These are phyloP conservation scores for Anser cygnoides DNA, from an alignment of 2,113 vertebrate species.

Conservation along the genomic window DNA sequence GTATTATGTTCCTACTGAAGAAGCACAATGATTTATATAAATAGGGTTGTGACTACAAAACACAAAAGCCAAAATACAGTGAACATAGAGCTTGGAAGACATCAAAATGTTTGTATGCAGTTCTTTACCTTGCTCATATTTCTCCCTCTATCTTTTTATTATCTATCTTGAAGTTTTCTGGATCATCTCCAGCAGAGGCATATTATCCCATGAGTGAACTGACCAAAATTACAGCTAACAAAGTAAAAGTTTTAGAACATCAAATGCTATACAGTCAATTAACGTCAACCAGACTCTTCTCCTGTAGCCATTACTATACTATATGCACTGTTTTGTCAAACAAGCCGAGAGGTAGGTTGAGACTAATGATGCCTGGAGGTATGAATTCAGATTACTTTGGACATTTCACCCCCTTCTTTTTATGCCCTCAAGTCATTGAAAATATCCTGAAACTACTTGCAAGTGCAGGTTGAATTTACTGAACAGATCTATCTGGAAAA, in stretches of 20 bases:
- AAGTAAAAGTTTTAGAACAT: slow-evolving; percentile 15
- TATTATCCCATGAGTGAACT: not conserved
- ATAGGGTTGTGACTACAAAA: not conserved
- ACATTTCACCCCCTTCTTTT: not conserved
- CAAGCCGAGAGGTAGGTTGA: not conserved
- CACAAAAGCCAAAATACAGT: not conserved
- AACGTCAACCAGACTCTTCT: slow-evolving; percentile 10
- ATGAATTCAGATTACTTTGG: not conserved
- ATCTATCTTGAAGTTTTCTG: not conserved
- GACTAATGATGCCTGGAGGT: slow-evolving; percentile 10
- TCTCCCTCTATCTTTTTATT: not conserved
- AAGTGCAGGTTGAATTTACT: not conserved
- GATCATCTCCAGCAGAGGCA: not conserved
- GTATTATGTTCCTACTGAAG: not conserved
- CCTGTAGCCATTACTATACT: not conserved
- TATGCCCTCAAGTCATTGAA: not conserved
- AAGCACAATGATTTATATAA: not conserved
- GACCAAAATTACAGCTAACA: not conserved
- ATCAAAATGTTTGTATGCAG: not conserved
- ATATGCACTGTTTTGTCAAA: not conserved
- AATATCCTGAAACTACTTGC: slow-evolving; percentile 41
- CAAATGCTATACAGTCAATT: not conserved
- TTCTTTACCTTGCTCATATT: not conserved
- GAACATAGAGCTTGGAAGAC: not conserved
- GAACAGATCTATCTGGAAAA: not conserved